Base-by-base conservation (phyloP, 1,140 invertebrate species). In the Proales similis region DNA sequence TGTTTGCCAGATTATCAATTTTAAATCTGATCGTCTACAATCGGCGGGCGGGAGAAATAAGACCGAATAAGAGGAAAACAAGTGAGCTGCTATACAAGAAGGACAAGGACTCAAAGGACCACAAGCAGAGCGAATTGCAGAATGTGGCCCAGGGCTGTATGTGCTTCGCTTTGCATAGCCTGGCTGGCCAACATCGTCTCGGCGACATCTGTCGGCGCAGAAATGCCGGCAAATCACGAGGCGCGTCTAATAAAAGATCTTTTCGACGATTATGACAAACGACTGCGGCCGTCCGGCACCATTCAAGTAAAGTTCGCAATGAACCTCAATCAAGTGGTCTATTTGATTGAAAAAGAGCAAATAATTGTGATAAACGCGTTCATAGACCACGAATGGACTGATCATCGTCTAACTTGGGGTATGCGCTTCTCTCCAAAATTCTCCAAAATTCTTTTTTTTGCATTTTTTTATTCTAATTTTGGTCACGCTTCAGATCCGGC, bases 321-420 rank as follows among this genome's bases (percentile, higher is more conserved):
- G 24, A 47, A 48, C 49, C 19, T 63, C 7, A 63, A 63, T 38
- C 61, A 63, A 48, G 49, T 63, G 7, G 30, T 63, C 20, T 43
- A 47, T 48, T 20, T 63, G 19, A 47, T 63, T 38, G 61, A 63
- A 48, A 63, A 47, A 39, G 61, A 63, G 36, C 61, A 63, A 63
- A 48, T 63, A 24, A 48, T 63, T 47, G 46, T 63, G n/a, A 12
- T 38, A 26, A 63, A 63, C 43, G 43, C 43, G 14, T 63, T 63
- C 32, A 43, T 63, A 20, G 61, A 63, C 49, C 61, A 63, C n/a
- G 39, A 63, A 63, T 63, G 61, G 61, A 45, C 14, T 6, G 61
- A 62, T 26, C 45, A 62, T 36, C 20, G 57, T 5, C 30, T 62
- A 19, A n/a, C 29, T 20, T 62, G 57, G 57, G 29, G 43, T 33